Evolutionary conservation across 2,888 invertebrate species (phyloP).

Genomic region (Coremacera marginata): DNA sequence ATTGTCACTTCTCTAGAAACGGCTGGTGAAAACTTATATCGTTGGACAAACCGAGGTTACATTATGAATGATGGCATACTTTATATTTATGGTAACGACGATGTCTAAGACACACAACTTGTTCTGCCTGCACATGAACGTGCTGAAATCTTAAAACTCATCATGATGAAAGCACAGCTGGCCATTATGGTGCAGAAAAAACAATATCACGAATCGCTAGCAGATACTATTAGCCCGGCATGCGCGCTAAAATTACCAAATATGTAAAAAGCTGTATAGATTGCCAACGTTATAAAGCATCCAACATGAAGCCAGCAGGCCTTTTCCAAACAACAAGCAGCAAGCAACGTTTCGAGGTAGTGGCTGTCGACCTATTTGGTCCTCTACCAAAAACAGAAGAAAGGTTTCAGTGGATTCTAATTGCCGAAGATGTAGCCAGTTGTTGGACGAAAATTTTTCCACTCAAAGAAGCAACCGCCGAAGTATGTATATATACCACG

Average conservation of each 20-base stretch:
- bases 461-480: too few species aligned
- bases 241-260: not conserved
- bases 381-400: slow-evolving; percentile 3
- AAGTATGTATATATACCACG: not conserved
- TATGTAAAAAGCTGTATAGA: not conserved
- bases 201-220: not conserved
- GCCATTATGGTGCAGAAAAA: not conserved
- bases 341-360: not conserved
- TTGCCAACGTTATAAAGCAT: slow-evolving; percentile 3
- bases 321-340: slow-evolving; percentile 3
- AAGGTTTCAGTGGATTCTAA: slow-evolving; percentile 17
- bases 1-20: too few species aligned
- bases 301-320: not conserved
- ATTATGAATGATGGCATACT: too few species aligned
- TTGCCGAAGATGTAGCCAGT: too few species aligned
- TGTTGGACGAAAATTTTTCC: too few species aligned
- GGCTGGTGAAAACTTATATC: too few species aligned
- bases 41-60: too few species aligned
- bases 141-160: too few species aligned
- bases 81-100: too few species aligned
- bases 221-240: not conserved
- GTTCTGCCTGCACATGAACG: too few species aligned
- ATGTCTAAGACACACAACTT: too few species aligned
- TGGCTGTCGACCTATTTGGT: not conserved
- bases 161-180: not conserved